Evolutionary conservation across 2,888 invertebrate species (phyloP).

Genomic region (Cataglyphis cursor): DNA sequence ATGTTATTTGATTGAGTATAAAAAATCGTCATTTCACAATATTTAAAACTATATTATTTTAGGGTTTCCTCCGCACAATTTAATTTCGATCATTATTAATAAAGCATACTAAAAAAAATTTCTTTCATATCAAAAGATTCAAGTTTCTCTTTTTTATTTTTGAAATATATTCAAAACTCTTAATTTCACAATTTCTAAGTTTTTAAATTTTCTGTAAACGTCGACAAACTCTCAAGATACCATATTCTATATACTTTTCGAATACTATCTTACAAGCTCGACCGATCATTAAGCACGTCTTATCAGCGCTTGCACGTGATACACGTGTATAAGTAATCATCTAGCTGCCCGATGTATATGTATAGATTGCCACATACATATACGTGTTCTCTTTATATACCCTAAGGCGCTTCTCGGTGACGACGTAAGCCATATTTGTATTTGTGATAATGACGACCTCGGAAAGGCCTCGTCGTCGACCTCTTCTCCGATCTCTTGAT

Average conservation of each 20-base stretch:
- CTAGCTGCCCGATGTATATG: constrained; percentile 8
- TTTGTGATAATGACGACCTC: constrained; percentile 65
- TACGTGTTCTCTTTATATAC: constrained; percentile 33
- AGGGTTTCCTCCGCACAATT: neutral
- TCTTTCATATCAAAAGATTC: too few species aligned
- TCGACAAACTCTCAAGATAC: neutral
- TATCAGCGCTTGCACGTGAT: constrained; percentile 20
- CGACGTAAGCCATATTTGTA: constrained; percentile 63
- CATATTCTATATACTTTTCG: neutral
- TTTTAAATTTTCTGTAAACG: neutral
- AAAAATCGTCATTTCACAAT: neutral
- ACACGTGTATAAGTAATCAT: constrained; percentile 6
- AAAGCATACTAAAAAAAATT: neutral
- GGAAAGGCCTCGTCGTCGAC: constrained; percentile 55
- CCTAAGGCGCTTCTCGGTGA: constrained; percentile 52
- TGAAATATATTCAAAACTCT: neutral
- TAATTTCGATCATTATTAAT: neutral
- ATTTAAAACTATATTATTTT: neutral
- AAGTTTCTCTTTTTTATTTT: neutral
- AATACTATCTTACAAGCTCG: constrained; percentile 1
- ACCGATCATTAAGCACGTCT: constrained; percentile 9
- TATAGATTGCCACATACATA: constrained; percentile 19
- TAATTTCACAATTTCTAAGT: neutral
- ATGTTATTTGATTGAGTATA: neutral
- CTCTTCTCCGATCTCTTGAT: constrained; percentile 34